phyloP scores from a whole-genome alignment of 1,140 invertebrate species.

The Rhopalosiphum maidis region DNA sequence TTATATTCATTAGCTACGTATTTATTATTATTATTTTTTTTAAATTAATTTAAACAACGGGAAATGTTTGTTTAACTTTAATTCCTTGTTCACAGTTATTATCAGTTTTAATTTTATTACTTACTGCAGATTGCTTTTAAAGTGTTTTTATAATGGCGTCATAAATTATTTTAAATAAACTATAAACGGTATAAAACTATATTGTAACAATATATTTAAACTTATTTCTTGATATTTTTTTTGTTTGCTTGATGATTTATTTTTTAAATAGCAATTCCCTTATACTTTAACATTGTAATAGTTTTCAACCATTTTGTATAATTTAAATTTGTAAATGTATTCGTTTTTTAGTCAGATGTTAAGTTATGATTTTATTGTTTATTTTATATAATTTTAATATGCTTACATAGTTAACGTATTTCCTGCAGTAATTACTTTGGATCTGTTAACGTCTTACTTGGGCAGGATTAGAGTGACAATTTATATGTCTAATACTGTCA shows the following conservation, averaged over 20 bases:
- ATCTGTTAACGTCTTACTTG: conserved; percentile 57
- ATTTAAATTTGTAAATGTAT: neutral
- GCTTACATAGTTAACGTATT: neutral
- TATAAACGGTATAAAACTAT: neutral
- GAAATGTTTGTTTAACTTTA: neutral
- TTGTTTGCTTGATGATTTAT: no score
- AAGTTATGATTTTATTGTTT: neutral
- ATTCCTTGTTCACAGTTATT: neutral
- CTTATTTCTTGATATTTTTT: neutral
- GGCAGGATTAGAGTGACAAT: conserved; percentile 57
- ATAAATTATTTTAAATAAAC: neutral
- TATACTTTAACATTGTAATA: neutral
- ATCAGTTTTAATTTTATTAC: neutral
- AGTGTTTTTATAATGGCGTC: neutral
- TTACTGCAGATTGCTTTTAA: neutral
- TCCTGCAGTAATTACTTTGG: neutral
- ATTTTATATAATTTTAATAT: neutral
- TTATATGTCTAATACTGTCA: conserved; percentile 55
- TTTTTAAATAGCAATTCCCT: no score
- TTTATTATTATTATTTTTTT: neutral
- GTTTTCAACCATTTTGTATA: conserved; percentile 28
- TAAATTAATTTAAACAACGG: neutral
- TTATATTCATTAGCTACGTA: neutral
- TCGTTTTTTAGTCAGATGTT: neutral
- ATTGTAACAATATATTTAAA: neutral